Evolutionary conservation across 2,113 vertebrate genomes (phyloP), one percentile per base, ranked within the genome.

Genomic region (Cinclus cinclus): DNA sequence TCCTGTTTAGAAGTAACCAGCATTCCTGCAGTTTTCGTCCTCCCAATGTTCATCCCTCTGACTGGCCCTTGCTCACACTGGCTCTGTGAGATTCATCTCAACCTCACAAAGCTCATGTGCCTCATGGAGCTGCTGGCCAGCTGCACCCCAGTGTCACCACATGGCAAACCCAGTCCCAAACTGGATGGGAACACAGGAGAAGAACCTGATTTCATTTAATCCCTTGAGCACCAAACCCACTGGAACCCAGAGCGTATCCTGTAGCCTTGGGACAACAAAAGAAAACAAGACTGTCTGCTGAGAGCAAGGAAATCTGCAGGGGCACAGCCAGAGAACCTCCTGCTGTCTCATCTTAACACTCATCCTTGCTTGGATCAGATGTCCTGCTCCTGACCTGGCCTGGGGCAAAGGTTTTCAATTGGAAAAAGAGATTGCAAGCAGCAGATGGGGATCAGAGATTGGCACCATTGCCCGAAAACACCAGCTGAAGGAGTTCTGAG

Each of bases 171-270:
- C 46, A 80, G 35, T 33, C 56, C 39, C 44, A 21, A 6, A 50
- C 5, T 19, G 18, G 28, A 49, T 1, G 14, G 39, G 28, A 46
- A 50, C n/a, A 21, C 10, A 28, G 49, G 10, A 60, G 49, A 80
- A 41, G 25, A 77, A 10, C 7, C 18, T 46, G 27, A 6, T n/a
- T 75, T 55, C 3, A 28, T 22, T 75, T 56, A 4, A 4, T 10
- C n/a, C 21, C 25, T 44, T 5, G 7, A 81, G 16, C 6, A 59
- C 20, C 0, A 0, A 87, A 44, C 21, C n/a, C 5, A 0, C 39
- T 87, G 64, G 76, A 60, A 92, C 41, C 13, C 25, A 20, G 68
- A 13, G 16, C 13, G 27, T 19, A 27, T 39, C 74, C 25, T 44
- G 23, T 3, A 44, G 44, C n/a, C 77, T 41, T 46, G 53, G n/a